Evolutionary conservation across 2,888 invertebrate species (phyloP).

Genomic region (Sphaerophoria rueppellii): DNA sequence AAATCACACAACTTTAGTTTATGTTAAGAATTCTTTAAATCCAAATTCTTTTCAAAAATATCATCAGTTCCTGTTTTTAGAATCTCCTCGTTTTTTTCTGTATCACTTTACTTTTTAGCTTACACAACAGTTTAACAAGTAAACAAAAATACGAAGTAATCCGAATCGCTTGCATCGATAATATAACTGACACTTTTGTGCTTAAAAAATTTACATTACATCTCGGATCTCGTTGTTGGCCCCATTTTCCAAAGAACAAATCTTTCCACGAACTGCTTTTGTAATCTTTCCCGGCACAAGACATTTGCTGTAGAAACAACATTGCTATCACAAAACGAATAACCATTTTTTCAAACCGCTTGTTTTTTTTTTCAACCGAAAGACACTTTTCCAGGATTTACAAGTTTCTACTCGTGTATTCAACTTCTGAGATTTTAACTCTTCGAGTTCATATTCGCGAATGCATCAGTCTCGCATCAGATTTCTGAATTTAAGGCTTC

Average conservation of each 20-base stretch:
- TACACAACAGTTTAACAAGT: no score
- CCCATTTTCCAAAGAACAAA: slow-evolving; percentile 79
- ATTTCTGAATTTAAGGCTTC: slow-evolving; percentile 45
- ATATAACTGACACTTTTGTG: no score
- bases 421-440: slow-evolving; percentile 7
- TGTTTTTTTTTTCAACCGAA: not conserved
- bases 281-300: slow-evolving; percentile 45
- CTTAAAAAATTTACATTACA: slow-evolving; percentile 57
- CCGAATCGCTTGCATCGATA: no score
- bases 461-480: slow-evolving; percentile 18
- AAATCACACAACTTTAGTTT: no score
- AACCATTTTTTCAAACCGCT: slow-evolving; percentile 35
- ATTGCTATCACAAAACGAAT: slow-evolving; percentile 25
- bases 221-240: slow-evolving; percentile 71
- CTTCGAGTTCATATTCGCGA: slow-evolving; percentile 45
- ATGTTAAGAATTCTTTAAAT: no score
- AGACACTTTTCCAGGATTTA: not conserved
- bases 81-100: no score
- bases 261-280: slow-evolving; percentile 78
- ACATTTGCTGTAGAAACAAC: slow-evolving; percentile 38
- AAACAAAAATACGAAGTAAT: no score
- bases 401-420: not conserved
- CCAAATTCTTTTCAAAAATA: no score
- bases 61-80: no score
- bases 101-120: no score